Evolutionary conservation across 2,113 vertebrate genomes (phyloP), one percentile per base, ranked within the genome.

Genomic region (Pseudolaguvia tuberculata): DNA sequence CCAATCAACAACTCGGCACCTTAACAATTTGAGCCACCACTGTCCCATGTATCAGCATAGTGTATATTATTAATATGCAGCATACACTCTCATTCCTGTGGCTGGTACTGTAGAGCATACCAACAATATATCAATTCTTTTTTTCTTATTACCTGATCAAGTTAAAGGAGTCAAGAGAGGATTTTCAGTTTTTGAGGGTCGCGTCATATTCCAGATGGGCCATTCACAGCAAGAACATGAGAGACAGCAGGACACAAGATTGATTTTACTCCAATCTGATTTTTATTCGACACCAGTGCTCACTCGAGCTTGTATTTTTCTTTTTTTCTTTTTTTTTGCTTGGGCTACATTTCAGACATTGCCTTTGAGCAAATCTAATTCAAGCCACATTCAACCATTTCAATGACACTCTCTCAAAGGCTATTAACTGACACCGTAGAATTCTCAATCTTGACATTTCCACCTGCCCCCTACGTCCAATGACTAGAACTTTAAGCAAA

Each of bases 241-340:
- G 29, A 70, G 29, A n/a, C 74, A 70, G 66, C 74, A 76, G 66
- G 74, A 69, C 74, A 61, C 55, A 70, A 69, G 56, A 76, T 61
- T 76, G 74, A 76, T 76, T 76, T 70, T 76, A 25, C 66, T 69
- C 66, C 62, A 61, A 70, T 77, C 67, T 77, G 75, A 70, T 77
- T 76, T 70, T 35, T 66, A 76, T 70, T 55, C 62, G 57, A 77
- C 66, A 77, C 67, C 42, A 27, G 15, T 70, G 67, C 67, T 77
- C 57, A 70, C 31, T 70, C 57, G 31, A 77, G 67, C 67, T 45
- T 45, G 47, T 27, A 18, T 51, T 62, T 48, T 15, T 45, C 35
- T 45, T 21, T 63, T n/a, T 21, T 3, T 63, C 21, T 21, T n/a
- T n/a, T n/a, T n/a, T n/a, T n/a, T 58, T 59, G 23, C 23, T 69